A percentile compares a stretch with the other conserved stretches of the same genome.
phyloP scores from a whole-genome alignment of 1,140 invertebrate species.

The Hydropsyche tenuis region DNA sequence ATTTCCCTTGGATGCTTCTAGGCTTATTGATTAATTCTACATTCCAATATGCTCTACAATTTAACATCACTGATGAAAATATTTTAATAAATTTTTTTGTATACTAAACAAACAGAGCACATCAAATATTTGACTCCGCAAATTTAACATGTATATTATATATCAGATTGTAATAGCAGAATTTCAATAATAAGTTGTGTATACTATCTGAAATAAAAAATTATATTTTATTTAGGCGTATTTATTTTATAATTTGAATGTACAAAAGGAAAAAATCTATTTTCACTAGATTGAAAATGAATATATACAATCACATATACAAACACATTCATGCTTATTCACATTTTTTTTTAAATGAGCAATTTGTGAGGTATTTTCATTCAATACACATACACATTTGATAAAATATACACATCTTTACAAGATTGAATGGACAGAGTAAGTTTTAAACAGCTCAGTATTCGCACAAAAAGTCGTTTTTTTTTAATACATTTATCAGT shows the following conservation, averaged over 20 bases:
- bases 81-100: too few species aligned
- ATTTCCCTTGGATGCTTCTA: too few species aligned
- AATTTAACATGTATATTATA: too few species aligned
- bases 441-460: conserved; percentile 27
- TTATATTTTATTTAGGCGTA: conserved; percentile 11
- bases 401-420: conserved; percentile 40
- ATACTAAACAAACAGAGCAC: too few species aligned
- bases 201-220: not conserved
- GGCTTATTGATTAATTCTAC: too few species aligned
- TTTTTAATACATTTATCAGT: conserved; percentile 42
- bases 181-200: too few species aligned
- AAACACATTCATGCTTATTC: conserved; percentile 38
- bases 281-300: conserved; percentile 32
- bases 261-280: conserved; percentile 45
- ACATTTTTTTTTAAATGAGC: conserved; percentile 45
- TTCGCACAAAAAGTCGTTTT: conserved; percentile 18
- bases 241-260: conserved; percentile 40
- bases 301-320: conserved; percentile 20
- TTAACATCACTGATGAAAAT: too few species aligned
- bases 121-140: too few species aligned
- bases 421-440: conserved; percentile 41
- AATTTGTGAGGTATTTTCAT: conserved; percentile 48
- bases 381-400: conserved; percentile 37
- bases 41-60: too few species aligned
- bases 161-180: too few species aligned